Percentiles rank a stretch among this genome's conserved stretches.
Evolutionary conservation across 2,797 vertebrate species (phyloP).

Genomic region (Australoheros facetus): DNA sequence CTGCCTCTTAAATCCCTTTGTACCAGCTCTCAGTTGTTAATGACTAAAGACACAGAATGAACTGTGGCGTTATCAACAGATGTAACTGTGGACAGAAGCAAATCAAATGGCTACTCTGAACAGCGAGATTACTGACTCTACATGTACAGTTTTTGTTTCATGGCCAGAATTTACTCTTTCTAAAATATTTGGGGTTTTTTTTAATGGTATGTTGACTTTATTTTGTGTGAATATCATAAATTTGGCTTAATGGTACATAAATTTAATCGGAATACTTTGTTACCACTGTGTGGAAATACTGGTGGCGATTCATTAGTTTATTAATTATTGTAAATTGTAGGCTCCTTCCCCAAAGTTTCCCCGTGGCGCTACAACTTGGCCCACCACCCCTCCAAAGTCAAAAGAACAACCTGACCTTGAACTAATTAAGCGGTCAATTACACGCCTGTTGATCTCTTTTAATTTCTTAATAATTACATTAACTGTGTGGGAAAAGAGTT

Average conservation of each 20-base stretch:
- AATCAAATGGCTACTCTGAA: constrained; percentile 70
- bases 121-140: constrained; percentile 35
- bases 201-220: constrained; percentile 17
- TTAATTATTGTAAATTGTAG: not conserved
- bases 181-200: constrained; percentile 21
- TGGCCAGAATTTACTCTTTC: constrained; percentile 37
- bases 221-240: constrained; percentile 9
- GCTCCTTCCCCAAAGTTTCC: constrained; percentile 15
- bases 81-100: constrained; percentile 66
- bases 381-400: constrained; percentile 58
- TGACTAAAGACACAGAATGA: constrained; percentile 82
- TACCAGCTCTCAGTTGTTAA: constrained; percentile 80
- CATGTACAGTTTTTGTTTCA: constrained; percentile 40
- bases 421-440: constrained; percentile 82
- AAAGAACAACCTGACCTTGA: constrained; percentile 77
- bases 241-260: not conserved
- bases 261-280: not conserved
- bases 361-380: not conserved
- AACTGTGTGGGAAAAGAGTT: constrained; percentile 72
- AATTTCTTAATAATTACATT: constrained; percentile 81
- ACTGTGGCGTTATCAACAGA: constrained; percentile 74
- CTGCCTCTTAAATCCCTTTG: constrained; percentile 84
- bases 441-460: constrained; percentile 82
- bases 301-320: not conserved
- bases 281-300: constrained; percentile 1